Percentiles rank a stretch among this genome's conserved stretches.
Conservation (phyloP, 2,113 vertebrate species). For the Microcebus jonahi region DNA sequence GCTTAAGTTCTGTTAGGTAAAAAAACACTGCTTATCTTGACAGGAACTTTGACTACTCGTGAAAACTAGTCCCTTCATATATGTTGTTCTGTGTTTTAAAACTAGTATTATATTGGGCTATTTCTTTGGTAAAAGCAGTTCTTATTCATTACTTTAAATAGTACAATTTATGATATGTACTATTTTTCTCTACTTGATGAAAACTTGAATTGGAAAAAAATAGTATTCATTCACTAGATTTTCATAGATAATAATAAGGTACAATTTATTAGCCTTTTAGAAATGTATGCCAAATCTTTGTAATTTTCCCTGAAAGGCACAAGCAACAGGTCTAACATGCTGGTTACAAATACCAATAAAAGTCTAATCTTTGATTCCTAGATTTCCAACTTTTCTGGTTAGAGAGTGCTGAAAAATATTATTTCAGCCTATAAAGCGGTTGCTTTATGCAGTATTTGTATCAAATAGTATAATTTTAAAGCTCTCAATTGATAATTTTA, state of each 20-base stretch:
- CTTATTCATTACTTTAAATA: neutral
- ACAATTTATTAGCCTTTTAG: neutral
- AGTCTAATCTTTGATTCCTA: conserved; percentile 23
- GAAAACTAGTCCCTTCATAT: neutral
- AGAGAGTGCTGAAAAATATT: neutral
- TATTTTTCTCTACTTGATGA: conserved; percentile 25
- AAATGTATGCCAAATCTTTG: neutral
- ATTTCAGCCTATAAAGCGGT: neutral
- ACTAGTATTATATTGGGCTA: neutral
- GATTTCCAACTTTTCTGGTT: conserved; percentile 14
- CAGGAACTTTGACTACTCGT: neutral
- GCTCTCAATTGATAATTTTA: neutral
- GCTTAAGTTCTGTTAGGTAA: neutral
- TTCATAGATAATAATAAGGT: neutral
- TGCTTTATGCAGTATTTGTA: conserved; percentile 27
- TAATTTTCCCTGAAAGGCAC: neutral
- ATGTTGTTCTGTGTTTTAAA: neutral
- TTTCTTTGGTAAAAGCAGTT: neutral
- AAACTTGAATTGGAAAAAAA: neutral
- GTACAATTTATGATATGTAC: neutral
- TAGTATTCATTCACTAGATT: neutral
- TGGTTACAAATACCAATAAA: conserved; percentile 25
- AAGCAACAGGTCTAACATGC: conserved; percentile 73
- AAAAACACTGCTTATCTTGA: neutral
- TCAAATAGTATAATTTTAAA: neutral